Evolutionary conservation across 2,797 vertebrate species (phyloP).

Genomic region (Eulemur albifrons): DNA sequence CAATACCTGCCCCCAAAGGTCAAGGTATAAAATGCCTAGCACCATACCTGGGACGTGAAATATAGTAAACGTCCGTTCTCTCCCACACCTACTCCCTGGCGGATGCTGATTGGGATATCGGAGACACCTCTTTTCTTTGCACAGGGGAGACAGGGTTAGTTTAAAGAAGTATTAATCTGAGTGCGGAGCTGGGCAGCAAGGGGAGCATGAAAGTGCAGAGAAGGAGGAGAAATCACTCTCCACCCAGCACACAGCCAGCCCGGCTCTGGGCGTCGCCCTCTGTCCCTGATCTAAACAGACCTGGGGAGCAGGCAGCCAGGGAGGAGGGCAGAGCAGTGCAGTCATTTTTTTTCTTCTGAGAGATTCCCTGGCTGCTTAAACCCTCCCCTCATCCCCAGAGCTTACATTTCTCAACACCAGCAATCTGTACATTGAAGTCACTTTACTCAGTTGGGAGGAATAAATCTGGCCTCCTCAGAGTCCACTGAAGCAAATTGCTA

Average conservation of each 20-base stretch:
- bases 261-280: background rate
- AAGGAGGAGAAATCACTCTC: background rate
- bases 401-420: conserved; percentile 51
- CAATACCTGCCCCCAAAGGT: background rate
- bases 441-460: conserved; percentile 40
- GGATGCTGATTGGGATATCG: background rate
- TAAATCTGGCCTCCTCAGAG: conserved; percentile 46
- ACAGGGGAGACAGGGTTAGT: background rate
- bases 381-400: conserved; percentile 34
- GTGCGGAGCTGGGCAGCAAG: background rate
- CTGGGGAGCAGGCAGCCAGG: background rate
- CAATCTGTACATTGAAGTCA: conserved; percentile 48
- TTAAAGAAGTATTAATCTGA: background rate
- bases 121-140: background rate
- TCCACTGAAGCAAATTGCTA: conserved; percentile 21
- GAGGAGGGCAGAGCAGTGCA: background rate
- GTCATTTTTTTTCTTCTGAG: conserved; percentile 30
- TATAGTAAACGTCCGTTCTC: background rate
- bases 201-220: background rate
- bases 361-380: background rate
- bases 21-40: background rate
- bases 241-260: background rate
- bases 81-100: background rate
- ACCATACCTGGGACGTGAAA: background rate
- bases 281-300: background rate